Evolutionary conservation across 2,888 invertebrate genomes (phyloP).

Genomic region (Zele albiditarsus): DNA sequence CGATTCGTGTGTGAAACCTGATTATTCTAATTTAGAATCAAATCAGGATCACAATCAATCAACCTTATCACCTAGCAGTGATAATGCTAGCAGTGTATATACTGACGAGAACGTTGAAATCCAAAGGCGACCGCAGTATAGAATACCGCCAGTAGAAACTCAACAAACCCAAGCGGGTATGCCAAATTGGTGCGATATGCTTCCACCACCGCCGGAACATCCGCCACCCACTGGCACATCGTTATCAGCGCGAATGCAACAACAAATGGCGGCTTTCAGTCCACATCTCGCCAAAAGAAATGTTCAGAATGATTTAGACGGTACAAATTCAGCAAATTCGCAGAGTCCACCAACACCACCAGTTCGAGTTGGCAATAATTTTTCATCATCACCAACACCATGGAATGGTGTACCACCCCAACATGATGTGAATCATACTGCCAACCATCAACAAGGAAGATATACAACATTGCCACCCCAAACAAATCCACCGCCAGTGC

Average conservation of each 20-base stretch:
- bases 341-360: conserved; percentile 70
- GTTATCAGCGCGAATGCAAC: conserved; percentile 57
- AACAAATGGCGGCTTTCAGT: conserved; percentile 63
- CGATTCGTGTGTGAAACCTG: conserved; percentile 70
- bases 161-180: conserved; percentile 53
- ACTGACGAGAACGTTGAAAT: conserved; percentile 66
- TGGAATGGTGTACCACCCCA: conserved; percentile 60
- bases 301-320: conserved; percentile 64
- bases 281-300: conserved; percentile 67
- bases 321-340: conserved; percentile 62
- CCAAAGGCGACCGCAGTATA: conserved; percentile 60
- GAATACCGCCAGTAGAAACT: conserved; percentile 52
- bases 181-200: conserved; percentile 79
- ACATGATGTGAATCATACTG: conserved; percentile 52
- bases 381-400: conserved; percentile 63
- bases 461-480: conserved; percentile 70
- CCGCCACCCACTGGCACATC: conserved; percentile 73
- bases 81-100: conserved; percentile 69
- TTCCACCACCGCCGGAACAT: conserved; percentile 79
- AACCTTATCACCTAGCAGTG: conserved; percentile 70
- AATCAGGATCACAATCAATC: conserved; percentile 70
- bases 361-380: conserved; percentile 62
- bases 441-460: conserved; percentile 58
- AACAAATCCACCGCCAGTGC: conserved; percentile 68
- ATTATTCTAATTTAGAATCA: conserved; percentile 70